These are phyloP conservation scores for Venustoraphidia nigricollis DNA, from an alignment of 2,888 invertebrate species.

Conservation along the genomic window DNA sequence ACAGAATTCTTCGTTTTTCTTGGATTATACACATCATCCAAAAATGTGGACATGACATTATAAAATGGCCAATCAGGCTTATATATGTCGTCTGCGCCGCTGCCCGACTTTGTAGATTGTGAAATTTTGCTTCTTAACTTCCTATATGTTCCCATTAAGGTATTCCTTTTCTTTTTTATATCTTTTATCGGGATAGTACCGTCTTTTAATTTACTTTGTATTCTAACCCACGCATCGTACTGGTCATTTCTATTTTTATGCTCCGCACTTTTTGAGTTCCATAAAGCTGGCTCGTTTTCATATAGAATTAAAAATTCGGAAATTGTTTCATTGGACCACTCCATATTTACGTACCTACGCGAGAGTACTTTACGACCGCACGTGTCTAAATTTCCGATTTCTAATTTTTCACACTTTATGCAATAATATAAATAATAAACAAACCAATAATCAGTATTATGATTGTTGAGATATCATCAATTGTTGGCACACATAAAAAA, in stretches of 20 bases:
- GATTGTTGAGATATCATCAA: too few species aligned
- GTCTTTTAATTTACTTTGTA: constrained; percentile 3
- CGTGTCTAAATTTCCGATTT: too few species aligned
- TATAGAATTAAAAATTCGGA: constrained; percentile 5
- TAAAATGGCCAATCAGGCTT: constrained; percentile 11
- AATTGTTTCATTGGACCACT: constrained; percentile 3
- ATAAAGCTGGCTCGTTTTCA: constrained; percentile 5
- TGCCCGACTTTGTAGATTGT: constrained; percentile 3
- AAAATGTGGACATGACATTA: constrained; percentile 8
- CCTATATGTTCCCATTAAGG: constrained; percentile 8
- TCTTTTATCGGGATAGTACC: constrained; percentile 4
- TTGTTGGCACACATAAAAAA: too few species aligned
- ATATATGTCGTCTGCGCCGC: constrained; percentile 8
- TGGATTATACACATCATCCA: constrained; percentile 9
- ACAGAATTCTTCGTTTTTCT: constrained; percentile 10
- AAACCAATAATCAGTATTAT: too few species aligned
- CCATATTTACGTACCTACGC: constrained; percentile 2
- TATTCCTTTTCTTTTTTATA: constrained; percentile 8
- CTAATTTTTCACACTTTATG: too few species aligned
- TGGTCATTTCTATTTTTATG: constrained; percentile 7
- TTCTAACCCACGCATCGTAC: constrained; percentile 6
- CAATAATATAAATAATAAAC: too few species aligned
- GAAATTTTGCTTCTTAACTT: constrained; percentile 5
- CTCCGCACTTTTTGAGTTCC: constrained; percentile 6
- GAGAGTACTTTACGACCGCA: too few species aligned